These are phyloP conservation scores for Catonia carolina DNA, from an alignment of 2,888 invertebrate species.

Conservation along the genomic window DNA sequence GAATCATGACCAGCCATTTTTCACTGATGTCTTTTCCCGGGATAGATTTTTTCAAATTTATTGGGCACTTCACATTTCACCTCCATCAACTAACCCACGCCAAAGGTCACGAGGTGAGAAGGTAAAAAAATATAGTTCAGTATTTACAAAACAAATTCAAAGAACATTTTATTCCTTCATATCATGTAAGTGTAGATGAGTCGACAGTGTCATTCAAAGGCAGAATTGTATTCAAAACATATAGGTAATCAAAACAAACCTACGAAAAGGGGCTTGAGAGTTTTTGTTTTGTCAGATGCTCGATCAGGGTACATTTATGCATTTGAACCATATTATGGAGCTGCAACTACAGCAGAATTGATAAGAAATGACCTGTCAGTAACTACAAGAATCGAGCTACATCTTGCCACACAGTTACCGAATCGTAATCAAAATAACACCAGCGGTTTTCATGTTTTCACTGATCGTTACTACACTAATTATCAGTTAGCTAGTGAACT, in stretches of 20 bases:
- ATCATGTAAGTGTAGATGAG: background rate
- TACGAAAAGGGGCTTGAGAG: background rate
- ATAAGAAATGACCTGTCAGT: background rate
- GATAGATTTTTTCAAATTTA: constrained; percentile 13
- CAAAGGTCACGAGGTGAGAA: too few relatives aligned
- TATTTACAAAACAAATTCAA: too few relatives aligned
- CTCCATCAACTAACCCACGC: background rate
- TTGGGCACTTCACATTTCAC: constrained; percentile 14
- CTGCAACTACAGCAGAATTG: background rate
- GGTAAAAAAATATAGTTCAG: too few relatives aligned
- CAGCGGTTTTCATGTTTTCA: constrained; percentile 12
- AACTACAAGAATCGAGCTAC: background rate
- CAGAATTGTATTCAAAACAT: background rate
- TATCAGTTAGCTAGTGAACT: constrained; percentile 10
- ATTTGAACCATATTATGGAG: constrained; percentile 5
- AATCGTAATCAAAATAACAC: too few relatives aligned
- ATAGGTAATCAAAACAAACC: constrained; percentile 8
- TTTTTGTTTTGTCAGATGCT: constrained; percentile 1
- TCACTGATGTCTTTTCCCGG: constrained; percentile 12
- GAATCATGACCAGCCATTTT: constrained; percentile 18
- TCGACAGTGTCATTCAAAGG: background rate
- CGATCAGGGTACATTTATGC: constrained; percentile 3
- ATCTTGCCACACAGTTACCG: background rate
- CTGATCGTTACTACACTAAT: constrained; percentile 19
- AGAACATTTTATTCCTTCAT: background rate